Percentiles rank a stretch among this genome's conserved stretches.
phyloP scores from a whole-genome alignment of 2,888 invertebrate genomes.

The Drosophila differens region DNA sequence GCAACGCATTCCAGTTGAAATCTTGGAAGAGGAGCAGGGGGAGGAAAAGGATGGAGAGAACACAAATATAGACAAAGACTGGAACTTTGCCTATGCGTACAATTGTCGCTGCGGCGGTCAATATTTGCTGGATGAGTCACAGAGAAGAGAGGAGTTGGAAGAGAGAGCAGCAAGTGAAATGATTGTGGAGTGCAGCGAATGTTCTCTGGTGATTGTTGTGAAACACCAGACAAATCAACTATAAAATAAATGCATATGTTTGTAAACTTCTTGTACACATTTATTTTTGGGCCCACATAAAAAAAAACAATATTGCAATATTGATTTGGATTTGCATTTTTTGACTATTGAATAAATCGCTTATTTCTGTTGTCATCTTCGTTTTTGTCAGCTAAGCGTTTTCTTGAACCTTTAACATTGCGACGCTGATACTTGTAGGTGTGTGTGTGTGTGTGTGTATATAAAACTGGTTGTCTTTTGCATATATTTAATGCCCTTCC shows the following conservation, averaged over 20 bases:
- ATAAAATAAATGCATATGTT: slow-evolving; percentile 26
- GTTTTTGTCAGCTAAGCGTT: slow-evolving; percentile 50
- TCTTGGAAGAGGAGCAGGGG: slow-evolving; percentile 29
- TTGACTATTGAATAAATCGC: slow-evolving; percentile 24
- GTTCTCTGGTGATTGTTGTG: slow-evolving; percentile 89
- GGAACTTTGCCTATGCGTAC: slow-evolving; percentile 84
- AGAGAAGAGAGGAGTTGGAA: slow-evolving; percentile 49
- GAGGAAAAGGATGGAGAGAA: slow-evolving; percentile 17
- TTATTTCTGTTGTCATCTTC: slow-evolving; percentile 24
- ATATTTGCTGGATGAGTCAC: slow-evolving; percentile 81
- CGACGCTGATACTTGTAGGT: background rate
- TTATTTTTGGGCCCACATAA: slow-evolving; percentile 14
- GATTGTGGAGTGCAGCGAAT: slow-evolving; percentile 89
- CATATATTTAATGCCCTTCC: slow-evolving; percentile 59
- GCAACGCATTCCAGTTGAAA: slow-evolving; percentile 60
- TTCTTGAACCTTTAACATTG: slow-evolving; percentile 60
- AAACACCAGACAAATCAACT: slow-evolving; percentile 53
- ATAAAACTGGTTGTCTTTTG: slow-evolving; percentile 66
- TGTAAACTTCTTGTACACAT: slow-evolving; percentile 5
- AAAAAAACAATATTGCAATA: slow-evolving; percentile 10
- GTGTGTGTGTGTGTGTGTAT: slow-evolving; percentile 35
- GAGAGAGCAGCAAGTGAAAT: slow-evolving; percentile 82
- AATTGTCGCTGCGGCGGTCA: slow-evolving; percentile 90
- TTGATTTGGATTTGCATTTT: slow-evolving; percentile 17
- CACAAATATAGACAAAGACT: slow-evolving; percentile 54